Conservation (phyloP, 2,888 invertebrate species). For the Ecliptopera silaceata region DNA sequence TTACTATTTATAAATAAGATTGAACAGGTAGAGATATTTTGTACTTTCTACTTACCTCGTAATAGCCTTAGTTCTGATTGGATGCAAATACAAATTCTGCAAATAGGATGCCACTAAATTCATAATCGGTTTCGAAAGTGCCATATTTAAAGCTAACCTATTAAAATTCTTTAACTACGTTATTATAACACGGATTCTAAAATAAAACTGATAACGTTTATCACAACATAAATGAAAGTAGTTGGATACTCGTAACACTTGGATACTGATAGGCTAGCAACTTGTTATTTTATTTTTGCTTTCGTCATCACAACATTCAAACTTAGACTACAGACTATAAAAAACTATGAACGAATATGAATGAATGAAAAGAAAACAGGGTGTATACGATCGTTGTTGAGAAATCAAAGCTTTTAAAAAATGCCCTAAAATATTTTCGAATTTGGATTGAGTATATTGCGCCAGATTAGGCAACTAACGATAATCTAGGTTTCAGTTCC, state of each 20-base stretch:
- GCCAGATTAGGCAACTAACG: too few species aligned
- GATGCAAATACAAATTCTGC: constrained; percentile 88
- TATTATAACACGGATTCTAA: constrained; percentile 19
- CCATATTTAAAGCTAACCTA: constrained; percentile 75
- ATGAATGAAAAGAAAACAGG: too few species aligned
- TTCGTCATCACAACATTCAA: neutral
- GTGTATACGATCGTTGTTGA: too few species aligned
- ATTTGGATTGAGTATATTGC: too few species aligned
- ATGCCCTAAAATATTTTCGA: too few species aligned
- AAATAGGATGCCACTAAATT: constrained; percentile 87
- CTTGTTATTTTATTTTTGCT: constrained; percentile 7
- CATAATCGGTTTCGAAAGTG: constrained; percentile 88
- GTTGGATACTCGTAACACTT: too few species aligned
- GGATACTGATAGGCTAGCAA: neutral
- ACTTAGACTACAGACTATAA: neutral
- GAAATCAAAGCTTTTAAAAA: too few species aligned
- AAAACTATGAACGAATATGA: too few species aligned
- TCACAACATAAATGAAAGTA: constrained; percentile 24
- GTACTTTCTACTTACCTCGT: constrained; percentile 85
- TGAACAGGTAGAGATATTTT: too few species aligned
- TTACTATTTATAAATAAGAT: neutral
- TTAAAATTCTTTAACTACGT: constrained; percentile 16
- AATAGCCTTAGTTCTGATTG: constrained; percentile 90
- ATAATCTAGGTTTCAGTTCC: too few species aligned
- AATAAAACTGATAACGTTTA: constrained; percentile 34